phyloP scores from a whole-genome alignment of 2,888 invertebrate genomes.

The Hoplodrina ambigua region DNA sequence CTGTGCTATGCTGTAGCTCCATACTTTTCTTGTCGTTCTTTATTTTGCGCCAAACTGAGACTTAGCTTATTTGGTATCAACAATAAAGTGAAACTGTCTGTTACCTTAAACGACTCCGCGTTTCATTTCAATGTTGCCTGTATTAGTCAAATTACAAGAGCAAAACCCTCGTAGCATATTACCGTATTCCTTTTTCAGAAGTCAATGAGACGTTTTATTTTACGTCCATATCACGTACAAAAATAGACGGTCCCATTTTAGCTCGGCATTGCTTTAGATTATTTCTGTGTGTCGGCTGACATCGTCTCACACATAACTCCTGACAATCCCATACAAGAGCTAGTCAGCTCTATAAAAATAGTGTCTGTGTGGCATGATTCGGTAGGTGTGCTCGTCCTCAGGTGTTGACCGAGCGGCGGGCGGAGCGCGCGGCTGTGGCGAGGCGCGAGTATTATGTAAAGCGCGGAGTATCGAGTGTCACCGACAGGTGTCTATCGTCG shows the following conservation, averaged over 20 bases:
- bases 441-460: conserved; percentile 78
- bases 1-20: conserved; percentile 34
- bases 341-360: conserved; percentile 46
- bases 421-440: conserved; percentile 69
- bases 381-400: conserved; percentile 55
- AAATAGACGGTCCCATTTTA: conserved; percentile 53
- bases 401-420: conserved; percentile 67
- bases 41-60: conserved; percentile 56
- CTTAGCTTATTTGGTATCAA: conserved; percentile 56
- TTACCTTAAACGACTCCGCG: conserved; percentile 47
- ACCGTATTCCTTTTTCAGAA: conserved; percentile 48
- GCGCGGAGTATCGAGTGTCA: conserved; percentile 77
- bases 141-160: conserved; percentile 53
- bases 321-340: conserved; percentile 38
- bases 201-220: conserved; percentile 52
- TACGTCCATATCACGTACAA: conserved; percentile 49
- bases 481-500: conserved; percentile 79
- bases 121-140: conserved; percentile 57
- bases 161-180: conserved; percentile 34
- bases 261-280: conserved; percentile 56
- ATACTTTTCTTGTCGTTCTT: conserved; percentile 52
- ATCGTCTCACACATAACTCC: conserved; percentile 28
- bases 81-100: conserved; percentile 51
- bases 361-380: conserved; percentile 56
- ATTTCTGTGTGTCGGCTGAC: conserved; percentile 52